Conservation (phyloP, 2,888 invertebrate species). For the Malthinus seriepunctatus region DNA sequence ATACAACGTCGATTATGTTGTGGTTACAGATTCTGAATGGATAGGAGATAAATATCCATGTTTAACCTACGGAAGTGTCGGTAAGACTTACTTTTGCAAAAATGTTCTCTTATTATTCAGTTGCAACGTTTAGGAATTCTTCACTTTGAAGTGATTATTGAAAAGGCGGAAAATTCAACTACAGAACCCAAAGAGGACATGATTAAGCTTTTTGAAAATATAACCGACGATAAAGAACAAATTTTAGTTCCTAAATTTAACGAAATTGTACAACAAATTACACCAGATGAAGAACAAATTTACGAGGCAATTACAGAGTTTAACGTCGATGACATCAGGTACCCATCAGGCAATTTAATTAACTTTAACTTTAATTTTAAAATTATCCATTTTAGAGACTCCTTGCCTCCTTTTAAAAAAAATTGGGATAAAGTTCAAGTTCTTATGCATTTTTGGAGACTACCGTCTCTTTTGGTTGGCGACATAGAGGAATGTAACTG, state of each 20-base stretch:
- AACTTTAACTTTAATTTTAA: not conserved
- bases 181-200: slow-evolving; percentile 52
- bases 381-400: slow-evolving; percentile 36
- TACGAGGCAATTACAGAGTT: slow-evolving; percentile 51
- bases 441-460: slow-evolving; percentile 56
- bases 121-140: slow-evolving; percentile 37
- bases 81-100: slow-evolving; percentile 34
- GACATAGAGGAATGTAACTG: slow-evolving; percentile 49
- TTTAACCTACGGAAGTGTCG: slow-evolving; percentile 53
- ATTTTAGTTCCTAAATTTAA: slow-evolving; percentile 51
- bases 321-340: slow-evolving; percentile 48
- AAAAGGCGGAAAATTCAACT: slow-evolving; percentile 38
- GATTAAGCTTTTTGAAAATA: slow-evolving; percentile 44
- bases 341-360: slow-evolving; percentile 6
- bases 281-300: slow-evolving; percentile 55
- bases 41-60: slow-evolving; percentile 54
- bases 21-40: slow-evolving; percentile 54
- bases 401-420: slow-evolving; percentile 46
- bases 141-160: slow-evolving; percentile 42
- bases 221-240: slow-evolving; percentile 45
- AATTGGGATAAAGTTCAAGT: slow-evolving; percentile 51
- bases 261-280: slow-evolving; percentile 52
- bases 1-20: slow-evolving; percentile 48
- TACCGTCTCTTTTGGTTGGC: slow-evolving; percentile 47
- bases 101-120: not conserved